These are phyloP conservation scores for Artemia franciscana DNA, from an alignment of 1,140 invertebrate genomes.

Conservation along the genomic window DNA sequence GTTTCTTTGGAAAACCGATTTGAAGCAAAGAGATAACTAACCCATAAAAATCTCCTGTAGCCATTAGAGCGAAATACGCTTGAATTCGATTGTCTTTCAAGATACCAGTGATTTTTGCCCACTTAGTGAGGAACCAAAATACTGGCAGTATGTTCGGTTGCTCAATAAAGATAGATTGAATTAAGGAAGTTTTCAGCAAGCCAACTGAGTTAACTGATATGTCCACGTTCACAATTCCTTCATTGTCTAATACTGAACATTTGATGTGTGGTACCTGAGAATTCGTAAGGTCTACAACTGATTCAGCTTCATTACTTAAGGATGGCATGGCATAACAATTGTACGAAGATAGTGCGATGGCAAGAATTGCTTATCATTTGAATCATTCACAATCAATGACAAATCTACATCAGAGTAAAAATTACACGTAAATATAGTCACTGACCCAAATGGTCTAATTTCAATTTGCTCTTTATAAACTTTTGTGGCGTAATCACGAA, in stretches of 20 bases:
- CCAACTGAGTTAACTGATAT: not conserved
- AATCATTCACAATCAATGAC: not conserved
- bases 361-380: not conserved
- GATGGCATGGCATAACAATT: not conserved
- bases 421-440: not conserved
- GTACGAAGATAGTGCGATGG: not conserved
- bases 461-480: too few species aligned
- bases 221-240: not conserved
- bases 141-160: not conserved
- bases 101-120: not conserved
- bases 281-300: not conserved
- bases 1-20: too few species aligned
- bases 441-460: not conserved
- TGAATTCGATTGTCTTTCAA: constrained; percentile 3
- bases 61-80: not conserved
- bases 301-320: not conserved
- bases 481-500: not conserved
- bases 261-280: not conserved
- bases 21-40: not conserved
- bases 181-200: not conserved
- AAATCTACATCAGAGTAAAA: not conserved
- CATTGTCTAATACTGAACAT: not conserved
- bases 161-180: not conserved
- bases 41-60: constrained; percentile 2
- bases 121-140: not conserved